A percentile compares a stretch with the other conserved stretches of the same genome.
These are phyloP conservation scores for Puffinus mauretanicus DNA, from an alignment of 2,113 vertebrate species.

Conservation along the genomic window DNA sequence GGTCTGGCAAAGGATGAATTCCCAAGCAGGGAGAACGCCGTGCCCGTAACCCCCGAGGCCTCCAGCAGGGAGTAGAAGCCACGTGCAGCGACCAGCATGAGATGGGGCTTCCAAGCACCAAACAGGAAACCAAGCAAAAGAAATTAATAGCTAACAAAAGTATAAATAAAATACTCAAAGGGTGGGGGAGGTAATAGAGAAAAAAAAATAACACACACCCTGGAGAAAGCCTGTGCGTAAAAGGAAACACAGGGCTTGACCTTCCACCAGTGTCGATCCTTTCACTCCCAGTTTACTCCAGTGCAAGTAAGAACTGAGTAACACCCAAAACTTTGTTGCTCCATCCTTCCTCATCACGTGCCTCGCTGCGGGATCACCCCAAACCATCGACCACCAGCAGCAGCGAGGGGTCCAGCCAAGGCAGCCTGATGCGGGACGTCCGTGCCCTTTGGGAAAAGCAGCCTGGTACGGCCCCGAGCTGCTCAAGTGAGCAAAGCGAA, in stretches of 20 bases:
- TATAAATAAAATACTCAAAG: background rate
- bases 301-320: background rate
- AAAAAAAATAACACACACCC: background rate
- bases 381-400: background rate
- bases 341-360: background rate
- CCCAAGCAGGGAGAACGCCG: background rate
- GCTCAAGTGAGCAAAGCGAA: accelerated
- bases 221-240: background rate
- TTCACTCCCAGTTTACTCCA: background rate
- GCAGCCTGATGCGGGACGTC: background rate
- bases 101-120: background rate
- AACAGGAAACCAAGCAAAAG: background rate
- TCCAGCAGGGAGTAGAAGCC: background rate
- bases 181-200: background rate
- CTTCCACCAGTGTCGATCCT: background rate
- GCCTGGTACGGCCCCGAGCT: accelerated
- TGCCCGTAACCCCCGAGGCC: background rate
- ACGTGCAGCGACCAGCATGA: background rate
- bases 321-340: background rate
- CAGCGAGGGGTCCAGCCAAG: background rate
- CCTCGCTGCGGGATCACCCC: too few species aligned
- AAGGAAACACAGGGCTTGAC: background rate
- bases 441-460: too few species aligned
- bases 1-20: accelerated
- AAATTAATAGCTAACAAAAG: background rate